Evolutionary conservation across 2,888 invertebrate species (phyloP).

Genomic region (Rhodophaea formosa): DNA sequence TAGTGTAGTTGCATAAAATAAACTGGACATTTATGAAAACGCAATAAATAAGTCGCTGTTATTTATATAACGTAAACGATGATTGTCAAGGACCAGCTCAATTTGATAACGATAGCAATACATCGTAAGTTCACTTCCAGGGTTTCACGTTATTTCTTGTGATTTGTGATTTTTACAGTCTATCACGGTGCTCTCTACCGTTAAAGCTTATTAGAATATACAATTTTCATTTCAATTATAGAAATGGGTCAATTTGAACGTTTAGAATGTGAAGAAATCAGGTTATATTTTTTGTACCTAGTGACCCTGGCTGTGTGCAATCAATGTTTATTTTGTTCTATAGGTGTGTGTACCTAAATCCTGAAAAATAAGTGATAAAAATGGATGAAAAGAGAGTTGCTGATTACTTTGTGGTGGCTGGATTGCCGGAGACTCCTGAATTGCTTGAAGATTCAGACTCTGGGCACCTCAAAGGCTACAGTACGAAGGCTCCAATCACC

Average conservation of each 20-base stretch:
- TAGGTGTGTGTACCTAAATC: constrained; percentile 40
- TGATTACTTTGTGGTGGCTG: constrained; percentile 99
- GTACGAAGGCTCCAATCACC: constrained; percentile 95
- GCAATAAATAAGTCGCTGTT: constrained; percentile 35
- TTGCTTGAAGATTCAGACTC: constrained; percentile 90
- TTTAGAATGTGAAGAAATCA: constrained; percentile 20
- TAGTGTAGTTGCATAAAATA: constrained; percentile 23
- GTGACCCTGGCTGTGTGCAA: constrained; percentile 30
- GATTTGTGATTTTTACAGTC: constrained; percentile 34
- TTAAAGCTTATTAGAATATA: constrained; percentile 17
- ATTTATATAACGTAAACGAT: constrained; percentile 34
- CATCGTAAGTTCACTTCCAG: constrained; percentile 59
- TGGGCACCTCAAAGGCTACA: constrained; percentile 89
- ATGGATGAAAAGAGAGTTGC: constrained; percentile 95
- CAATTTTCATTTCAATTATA: constrained; percentile 15
- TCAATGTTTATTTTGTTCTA: constrained; percentile 32
- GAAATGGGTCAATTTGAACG: constrained; percentile 10
- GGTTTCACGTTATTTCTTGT: constrained; percentile 55
- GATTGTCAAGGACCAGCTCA: constrained; percentile 36
- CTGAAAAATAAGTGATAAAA: constrained; percentile 35
- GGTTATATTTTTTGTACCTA: constrained; percentile 40
- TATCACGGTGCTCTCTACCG: constrained; percentile 6
- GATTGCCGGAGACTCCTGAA: constrained; percentile 91
- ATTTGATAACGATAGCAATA: constrained; percentile 44
- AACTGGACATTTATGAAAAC: constrained; percentile 32